phyloP scores from a whole-genome alignment of 1,140 invertebrate species.

The Tetranychus urticae region DNA sequence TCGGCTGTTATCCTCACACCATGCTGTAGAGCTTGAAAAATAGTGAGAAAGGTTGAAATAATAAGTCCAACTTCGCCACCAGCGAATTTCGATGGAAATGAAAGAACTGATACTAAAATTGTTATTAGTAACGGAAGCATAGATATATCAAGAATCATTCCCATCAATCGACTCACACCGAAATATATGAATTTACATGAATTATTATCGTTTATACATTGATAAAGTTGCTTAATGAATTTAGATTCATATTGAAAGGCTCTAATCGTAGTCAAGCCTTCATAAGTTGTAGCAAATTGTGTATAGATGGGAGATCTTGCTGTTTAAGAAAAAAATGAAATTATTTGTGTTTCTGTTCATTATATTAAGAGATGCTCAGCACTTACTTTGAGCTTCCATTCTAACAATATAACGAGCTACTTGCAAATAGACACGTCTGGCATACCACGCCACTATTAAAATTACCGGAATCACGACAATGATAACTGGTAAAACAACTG shows the following conservation, averaged over 20 bases:
- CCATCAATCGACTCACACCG: slow-evolving; percentile 53
- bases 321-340: background rate
- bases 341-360: background rate
- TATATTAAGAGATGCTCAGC: background rate
- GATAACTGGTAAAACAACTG: background rate
- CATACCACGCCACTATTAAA: background rate
- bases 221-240: slow-evolving; percentile 60
- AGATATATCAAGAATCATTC: slow-evolving; percentile 49
- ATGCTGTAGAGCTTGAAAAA: slow-evolving; percentile 56
- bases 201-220: slow-evolving; percentile 44
- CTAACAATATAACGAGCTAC: background rate
- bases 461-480: background rate
- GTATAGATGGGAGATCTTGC: slow-evolving; percentile 27
- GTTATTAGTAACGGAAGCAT: slow-evolving; percentile 38
- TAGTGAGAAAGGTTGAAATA: slow-evolving; percentile 43
- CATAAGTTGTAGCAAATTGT: slow-evolving; percentile 24
- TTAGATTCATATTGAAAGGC: slow-evolving; percentile 27
- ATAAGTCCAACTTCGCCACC: slow-evolving; percentile 49
- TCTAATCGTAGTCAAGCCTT: slow-evolving; percentile 26
- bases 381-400: background rate
- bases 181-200: slow-evolving; percentile 44
- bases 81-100: background rate
- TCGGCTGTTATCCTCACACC: slow-evolving; percentile 55
- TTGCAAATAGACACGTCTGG: background rate
- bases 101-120: slow-evolving; percentile 12